Percentiles rank a stretch among this genome's conserved stretches.
Evolutionary conservation across 2,797 vertebrate genomes (phyloP).

Genomic region (Mormyrus proboscirostris): DNA sequence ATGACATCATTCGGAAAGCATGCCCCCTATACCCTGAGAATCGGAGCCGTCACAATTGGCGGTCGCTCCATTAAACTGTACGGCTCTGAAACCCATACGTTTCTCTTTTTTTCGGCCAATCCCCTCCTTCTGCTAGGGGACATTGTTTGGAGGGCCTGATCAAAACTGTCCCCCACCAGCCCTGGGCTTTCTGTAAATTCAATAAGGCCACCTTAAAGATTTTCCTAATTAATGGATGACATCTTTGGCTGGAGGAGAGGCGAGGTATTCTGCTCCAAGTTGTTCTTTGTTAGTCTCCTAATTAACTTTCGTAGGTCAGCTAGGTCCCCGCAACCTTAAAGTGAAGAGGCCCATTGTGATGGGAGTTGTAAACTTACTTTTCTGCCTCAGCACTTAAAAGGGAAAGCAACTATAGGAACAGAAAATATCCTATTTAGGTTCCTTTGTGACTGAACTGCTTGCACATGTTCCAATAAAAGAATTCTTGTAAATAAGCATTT

Average conservation of each 20-base stretch:
- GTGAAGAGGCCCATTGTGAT: conserved; percentile 99
- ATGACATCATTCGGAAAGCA: conserved; percentile 99
- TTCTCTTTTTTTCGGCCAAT: conserved; percentile 49
- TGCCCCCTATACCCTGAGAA: conserved; percentile 94
- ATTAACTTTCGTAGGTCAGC: conserved; percentile 99
- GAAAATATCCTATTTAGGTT: conserved; percentile 99
- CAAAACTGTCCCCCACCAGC: conserved; percentile 98
- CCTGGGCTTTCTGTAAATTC: conserved; percentile 95
- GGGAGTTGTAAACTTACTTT: conserved; percentile 99
- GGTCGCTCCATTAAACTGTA: conserved; percentile 86
- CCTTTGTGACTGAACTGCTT: conserved; percentile 87
- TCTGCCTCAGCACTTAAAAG: conserved; percentile 98
- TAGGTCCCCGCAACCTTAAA: conserved; percentile 99
- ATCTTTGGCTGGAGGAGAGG: conserved; percentile 99
- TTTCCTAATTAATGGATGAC: conserved; percentile 99
- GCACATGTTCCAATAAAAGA: conserved; percentile 87
- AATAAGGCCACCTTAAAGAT: conserved; percentile 99
- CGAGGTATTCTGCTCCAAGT: conserved; percentile 97
- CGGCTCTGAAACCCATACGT: conserved; percentile 78
- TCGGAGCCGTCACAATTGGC: conserved; percentile 82
- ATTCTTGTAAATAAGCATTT: conserved; percentile 80
- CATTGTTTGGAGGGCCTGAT: conserved; percentile 89
- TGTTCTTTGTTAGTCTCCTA: conserved; percentile 99
- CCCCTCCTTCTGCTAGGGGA: conserved; percentile 63
- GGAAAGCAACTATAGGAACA: conserved; percentile 92